phyloP scores from a whole-genome alignment of 2,888 invertebrate species.

The Polydrusus tereticollis region DNA sequence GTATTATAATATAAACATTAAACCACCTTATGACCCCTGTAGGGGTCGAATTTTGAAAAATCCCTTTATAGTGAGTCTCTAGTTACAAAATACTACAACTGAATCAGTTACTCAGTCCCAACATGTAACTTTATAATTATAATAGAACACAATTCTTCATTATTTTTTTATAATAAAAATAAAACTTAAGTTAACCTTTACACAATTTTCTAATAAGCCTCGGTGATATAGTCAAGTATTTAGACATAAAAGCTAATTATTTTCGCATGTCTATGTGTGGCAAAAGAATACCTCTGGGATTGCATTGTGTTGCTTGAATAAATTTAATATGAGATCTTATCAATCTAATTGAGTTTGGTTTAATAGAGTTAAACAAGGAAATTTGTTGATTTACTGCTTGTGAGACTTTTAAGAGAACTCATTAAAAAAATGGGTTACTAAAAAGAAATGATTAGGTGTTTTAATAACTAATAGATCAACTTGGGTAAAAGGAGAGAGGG shows the following conservation, averaged over 20 bases:
- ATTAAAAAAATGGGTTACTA: background rate
- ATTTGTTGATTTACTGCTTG: background rate
- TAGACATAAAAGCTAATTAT: background rate
- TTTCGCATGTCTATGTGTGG: background rate
- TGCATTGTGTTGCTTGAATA: slow-evolving; percentile 1
- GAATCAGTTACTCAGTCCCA: no score
- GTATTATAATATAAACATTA: no score
- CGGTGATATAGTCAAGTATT: background rate
- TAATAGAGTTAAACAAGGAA: slow-evolving; percentile 2
- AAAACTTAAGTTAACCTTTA: background rate
- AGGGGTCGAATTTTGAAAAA: no score
- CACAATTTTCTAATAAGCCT: background rate
- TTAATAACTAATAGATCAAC: background rate
- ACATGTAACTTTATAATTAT: no score
- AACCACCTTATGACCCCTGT: no score
- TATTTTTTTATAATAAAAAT: background rate
- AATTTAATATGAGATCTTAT: slow-evolving; percentile 10
- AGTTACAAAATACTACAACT: no score
- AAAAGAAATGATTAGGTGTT: background rate
- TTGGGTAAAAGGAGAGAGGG: no score
- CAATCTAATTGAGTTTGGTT: background rate
- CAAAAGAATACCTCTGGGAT: slow-evolving; percentile 7
- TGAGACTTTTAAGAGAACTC: background rate
- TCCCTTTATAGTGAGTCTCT: no score
- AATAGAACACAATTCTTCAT: no score